Evolutionary conservation across 2,888 invertebrate species (phyloP).

Genomic region (Rotaria macrura): DNA sequence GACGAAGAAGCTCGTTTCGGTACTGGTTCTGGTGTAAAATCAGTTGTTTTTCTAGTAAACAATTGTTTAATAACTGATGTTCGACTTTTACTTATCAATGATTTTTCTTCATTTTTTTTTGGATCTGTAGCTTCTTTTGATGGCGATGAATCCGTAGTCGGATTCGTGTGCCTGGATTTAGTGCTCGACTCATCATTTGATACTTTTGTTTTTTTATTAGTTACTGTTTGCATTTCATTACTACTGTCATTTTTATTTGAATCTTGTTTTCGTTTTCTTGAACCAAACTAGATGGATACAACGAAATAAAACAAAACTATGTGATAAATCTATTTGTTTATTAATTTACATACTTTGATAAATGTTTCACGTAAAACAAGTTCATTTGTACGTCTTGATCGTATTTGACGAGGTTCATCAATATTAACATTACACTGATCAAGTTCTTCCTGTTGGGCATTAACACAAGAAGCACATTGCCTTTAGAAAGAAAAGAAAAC

Average conservation of each 20-base stretch:
- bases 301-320: too few relatives aligned
- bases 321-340: not conserved
- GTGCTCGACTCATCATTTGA: not conserved
- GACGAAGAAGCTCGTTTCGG: not conserved
- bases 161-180: not conserved
- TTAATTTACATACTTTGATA: not conserved
- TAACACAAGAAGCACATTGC: not conserved
- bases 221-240: not conserved
- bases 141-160: too few relatives aligned
- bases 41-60: not conserved
- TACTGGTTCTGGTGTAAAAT: not conserved
- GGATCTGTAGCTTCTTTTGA: too few relatives aligned
- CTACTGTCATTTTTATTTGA: not conserved
- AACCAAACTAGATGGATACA: not conserved
- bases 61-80: slow-evolving; percentile 9
- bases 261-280: not conserved
- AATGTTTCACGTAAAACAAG: slow-evolving; percentile 13
- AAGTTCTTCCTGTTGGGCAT: not conserved
- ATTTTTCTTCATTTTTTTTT: not conserved
- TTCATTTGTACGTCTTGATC: not conserved
- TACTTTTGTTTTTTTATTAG: not conserved
- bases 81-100: not conserved
- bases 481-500: not conserved
- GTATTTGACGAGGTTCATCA: not conserved
- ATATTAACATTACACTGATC: not conserved